Percentiles rank a stretch among this genome's conserved stretches.
Conservation (phyloP, 2,113 vertebrate genomes). For the Odobenus rosmarus region DNA sequence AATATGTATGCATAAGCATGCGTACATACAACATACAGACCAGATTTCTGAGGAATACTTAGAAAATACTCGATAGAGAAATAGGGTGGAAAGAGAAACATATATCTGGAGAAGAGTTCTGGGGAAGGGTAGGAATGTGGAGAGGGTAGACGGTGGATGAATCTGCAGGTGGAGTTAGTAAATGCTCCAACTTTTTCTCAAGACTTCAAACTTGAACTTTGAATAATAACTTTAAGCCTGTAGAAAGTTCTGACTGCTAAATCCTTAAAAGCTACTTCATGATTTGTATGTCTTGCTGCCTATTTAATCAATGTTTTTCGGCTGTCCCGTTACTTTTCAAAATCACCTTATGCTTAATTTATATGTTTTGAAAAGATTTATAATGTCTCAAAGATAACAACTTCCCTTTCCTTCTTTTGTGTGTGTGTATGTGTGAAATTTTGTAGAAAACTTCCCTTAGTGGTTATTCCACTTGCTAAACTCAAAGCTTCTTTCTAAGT, state of each 20-base stretch:
- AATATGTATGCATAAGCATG: not conserved
- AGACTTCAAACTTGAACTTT: not conserved
- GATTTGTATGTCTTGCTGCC: not conserved
- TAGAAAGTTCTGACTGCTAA: not conserved
- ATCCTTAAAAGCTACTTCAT: not conserved
- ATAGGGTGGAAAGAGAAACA: not conserved
- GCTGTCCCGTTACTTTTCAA: not conserved
- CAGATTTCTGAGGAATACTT: not conserved
- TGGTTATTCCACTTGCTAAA: not conserved
- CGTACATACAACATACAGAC: not conserved
- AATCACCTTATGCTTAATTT: not conserved
- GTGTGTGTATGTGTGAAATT: not conserved
- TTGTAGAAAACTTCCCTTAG: not conserved
- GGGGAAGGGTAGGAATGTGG: not conserved
- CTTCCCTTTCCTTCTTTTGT: not conserved
- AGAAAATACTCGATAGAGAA: not conserved
- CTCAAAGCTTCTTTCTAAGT: not conserved
- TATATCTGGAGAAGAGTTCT: not conserved
- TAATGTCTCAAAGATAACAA: not conserved
- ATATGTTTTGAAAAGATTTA: constrained; percentile 4
- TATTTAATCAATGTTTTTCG: not conserved
- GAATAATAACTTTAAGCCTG: not conserved
- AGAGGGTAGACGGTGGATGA: not conserved
- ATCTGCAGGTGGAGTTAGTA: not conserved
- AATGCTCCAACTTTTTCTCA: not conserved